Conservation (phyloP, 2,888 invertebrate species). For the Drosophila anomelani region DNA sequence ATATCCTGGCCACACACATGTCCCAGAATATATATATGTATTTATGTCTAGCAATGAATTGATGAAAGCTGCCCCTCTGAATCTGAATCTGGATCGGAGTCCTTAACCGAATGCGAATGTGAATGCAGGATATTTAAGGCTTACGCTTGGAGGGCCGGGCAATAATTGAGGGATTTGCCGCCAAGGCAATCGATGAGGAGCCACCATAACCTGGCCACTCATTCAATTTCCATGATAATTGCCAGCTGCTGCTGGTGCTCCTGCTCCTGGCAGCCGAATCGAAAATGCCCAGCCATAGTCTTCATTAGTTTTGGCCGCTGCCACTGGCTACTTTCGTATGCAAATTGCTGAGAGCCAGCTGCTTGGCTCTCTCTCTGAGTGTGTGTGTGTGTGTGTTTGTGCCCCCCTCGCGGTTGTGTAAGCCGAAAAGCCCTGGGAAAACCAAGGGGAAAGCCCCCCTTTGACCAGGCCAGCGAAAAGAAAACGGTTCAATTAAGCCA, state of each 20-base stretch:
- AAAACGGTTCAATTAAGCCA: constrained; percentile 75
- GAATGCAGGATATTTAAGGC: constrained; percentile 9
- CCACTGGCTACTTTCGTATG: constrained; percentile 57
- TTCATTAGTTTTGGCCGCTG: constrained; percentile 48
- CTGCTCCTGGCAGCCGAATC: constrained; percentile 7
- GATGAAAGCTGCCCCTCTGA: constrained; percentile 20
- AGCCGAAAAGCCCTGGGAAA: constrained; percentile 47
- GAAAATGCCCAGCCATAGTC: constrained; percentile 22
- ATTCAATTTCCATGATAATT: constrained; percentile 31
- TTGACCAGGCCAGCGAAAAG: constrained; percentile 18
- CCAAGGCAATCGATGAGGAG: not conserved
- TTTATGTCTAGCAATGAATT: constrained; percentile 10
- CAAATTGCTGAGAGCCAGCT: constrained; percentile 62
- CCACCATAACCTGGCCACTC: constrained; percentile 14
- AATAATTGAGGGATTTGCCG: constrained; percentile 30
- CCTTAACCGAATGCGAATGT: constrained; percentile 3
- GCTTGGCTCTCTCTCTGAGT: constrained; percentile 37
- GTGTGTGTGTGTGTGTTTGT: not conserved
- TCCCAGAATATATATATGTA: not conserved
- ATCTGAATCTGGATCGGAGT: not conserved
- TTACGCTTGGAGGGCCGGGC: constrained; percentile 3
- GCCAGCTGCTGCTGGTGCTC: not conserved
- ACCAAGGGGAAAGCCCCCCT: constrained; percentile 11
- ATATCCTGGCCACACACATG: constrained; percentile 16
- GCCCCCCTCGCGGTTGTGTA: constrained; percentile 26